Evolutionary conservation across 1,140 invertebrate species (phyloP), one percentile per base, ranked within the genome.

Genomic region (Drosophila sp.): DNA sequence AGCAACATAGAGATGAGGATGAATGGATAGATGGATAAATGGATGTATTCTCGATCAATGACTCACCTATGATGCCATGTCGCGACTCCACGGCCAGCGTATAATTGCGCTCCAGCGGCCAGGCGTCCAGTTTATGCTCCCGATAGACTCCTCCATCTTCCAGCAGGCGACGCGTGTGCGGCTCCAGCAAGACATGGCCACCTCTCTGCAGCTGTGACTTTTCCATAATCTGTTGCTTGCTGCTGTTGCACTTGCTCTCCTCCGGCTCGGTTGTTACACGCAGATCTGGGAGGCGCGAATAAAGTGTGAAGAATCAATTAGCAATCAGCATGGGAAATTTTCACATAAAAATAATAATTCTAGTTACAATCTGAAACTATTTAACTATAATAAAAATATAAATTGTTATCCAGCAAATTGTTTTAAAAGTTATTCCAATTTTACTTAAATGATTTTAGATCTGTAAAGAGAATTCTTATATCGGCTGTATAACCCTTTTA

Each of bases 1-100:
- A 29, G 0, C n/a, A 13, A 29, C 13, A 16, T n/a, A 7, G 13
- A n/a, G 2, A 11, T 7, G 7, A 6, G 29, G n/a, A n/a, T n/a
- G n/a, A n/a, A n/a, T n/a, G n/a, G n/a, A n/a, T n/a, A n/a, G n/a
- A n/a, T n/a, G n/a, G n/a, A n/a, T n/a, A n/a, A 8, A 54, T 36
- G 9, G 13, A 7, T 25, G 13, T 29, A 4, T 4, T 21, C 21
- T 4, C 21, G 21, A 21, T 21, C 21, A 21, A 14, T 7, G 45
- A 25, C 57, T 67, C 51, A 91, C 90, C 90, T 50, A 91, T 91
- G 51, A 91, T 91, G 57, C 90, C 90, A 53, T 91, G 90, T 7
- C 80, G 78, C 58, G 86, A 80, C 54, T 91, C 90, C 45, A 90
- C 77, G 64, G 82, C 74, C 80, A 90, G 80, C 71, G 76, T 84